Evolutionary conservation across 2,113 vertebrate species (phyloP), one percentile per base, ranked within the genome.

Genomic region (Tamias sibiricus): DNA sequence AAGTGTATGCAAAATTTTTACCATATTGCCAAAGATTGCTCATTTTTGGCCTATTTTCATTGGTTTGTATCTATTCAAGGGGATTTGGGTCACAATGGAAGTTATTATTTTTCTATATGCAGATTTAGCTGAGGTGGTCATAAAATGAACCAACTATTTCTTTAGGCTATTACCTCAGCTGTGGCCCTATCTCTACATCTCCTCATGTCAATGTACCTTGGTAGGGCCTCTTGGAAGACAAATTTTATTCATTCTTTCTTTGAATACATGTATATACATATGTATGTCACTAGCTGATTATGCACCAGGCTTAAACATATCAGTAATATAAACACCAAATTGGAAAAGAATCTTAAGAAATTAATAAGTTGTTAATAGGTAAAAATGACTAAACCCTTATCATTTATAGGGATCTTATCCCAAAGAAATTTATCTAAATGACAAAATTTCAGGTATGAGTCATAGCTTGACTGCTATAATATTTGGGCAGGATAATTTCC

Each of bases 201-300:
- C 47, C 1, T 86, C 47, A 72, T 11, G 17, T 75, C 19, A 57
- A 0, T 2, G n/a, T n/a, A 37, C 10, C 19, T 85, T 69, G 14
- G 2, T 57, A 54, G 64, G 13, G 6, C 57, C 35, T 69, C 14
- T 83, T 59, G 49, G 57, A 76, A 42, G 22, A 54, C 52, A 28
- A 87, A 40, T 59, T 84, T 40, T 71, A 44, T 66, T 74, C 24
- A 94, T 96, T 74, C 54, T 93, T 94, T 88, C 68, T 90, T 68
- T 93, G 22, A 40, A 4, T 40, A 1, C 66, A 17, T 37, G 8
- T n/a, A 20, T 35, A 42, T 26, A 40, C 16, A 20, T 77, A n/a
- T 57, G 9, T 52, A 64, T 52, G 49, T 66, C 2, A 37, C 10
- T 8, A 79, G 8, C 9, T 44, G 75, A 11, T 84, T 90, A 28